Base-by-base conservation (phyloP, 2,113 vertebrate species). In the Antennarius striatus region DNA sequence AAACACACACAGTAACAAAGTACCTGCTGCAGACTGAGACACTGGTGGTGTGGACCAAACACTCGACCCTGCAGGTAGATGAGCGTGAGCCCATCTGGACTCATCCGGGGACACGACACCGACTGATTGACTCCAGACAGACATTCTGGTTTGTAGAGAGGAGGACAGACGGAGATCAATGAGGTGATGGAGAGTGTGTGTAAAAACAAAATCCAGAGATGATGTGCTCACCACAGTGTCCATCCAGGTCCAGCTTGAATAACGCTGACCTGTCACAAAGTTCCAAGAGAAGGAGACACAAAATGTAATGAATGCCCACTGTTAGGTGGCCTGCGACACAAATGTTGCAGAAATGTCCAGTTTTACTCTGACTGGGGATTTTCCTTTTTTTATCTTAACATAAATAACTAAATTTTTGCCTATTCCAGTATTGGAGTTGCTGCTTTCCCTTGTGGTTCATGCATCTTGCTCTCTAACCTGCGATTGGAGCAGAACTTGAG, bases 401-500 rank as follows among this genome's bases (percentile, higher is more conserved):
- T 28, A 4, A 6, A 17, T 68, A 10, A 11, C 28, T 47, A 54
- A 10, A 17, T 5, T 52, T 11, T 5, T 13, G 36, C 7, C 51
- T 36, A 36, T 36, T 36, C 32, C 32, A 36, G 32, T 7, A 36
- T 22, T 22, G 22, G 22, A 36, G 8, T 6, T 17, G 42, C 11
- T 29, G 36, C 42, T 61, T 50, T 62, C 43, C 46, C 28, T 15
- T 7, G 13, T 4, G 62, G n/a, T 32, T 28, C 6, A 28, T 1
- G 0, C 11, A 11, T 43, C 10, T 11, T 39, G 14, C 1, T 32
- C 29, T 79, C 66, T 63, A 3, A 93, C 92, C 91, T 92, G 69
- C 93, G 90, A 75, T 94, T 94, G 51, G 89, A 90, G 87, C 92
- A 93, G 72, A 92, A 94, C 79, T 79, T 91, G 40, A 93, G 87